Evolutionary conservation across 2,888 invertebrate genomes (phyloP), one percentile per base, ranked within the genome.

Genomic region (Metopia argyrocephala): DNA sequence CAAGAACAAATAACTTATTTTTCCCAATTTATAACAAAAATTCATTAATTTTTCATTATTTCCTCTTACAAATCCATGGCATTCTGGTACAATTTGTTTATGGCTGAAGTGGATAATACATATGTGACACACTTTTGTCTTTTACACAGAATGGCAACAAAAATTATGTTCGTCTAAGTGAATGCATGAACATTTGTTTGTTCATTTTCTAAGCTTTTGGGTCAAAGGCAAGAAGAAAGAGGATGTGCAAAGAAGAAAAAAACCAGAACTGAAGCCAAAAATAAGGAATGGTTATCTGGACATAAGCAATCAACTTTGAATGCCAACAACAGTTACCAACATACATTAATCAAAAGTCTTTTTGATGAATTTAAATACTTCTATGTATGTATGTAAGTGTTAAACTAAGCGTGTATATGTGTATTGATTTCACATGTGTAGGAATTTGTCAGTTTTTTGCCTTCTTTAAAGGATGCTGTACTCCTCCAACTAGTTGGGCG

Each of bases 271-370:
- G 28, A 21, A 52, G 61, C 38, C 56, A 50, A 57, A 21, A 28
- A 15, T 38, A 38, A 48, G 27, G 27, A 59, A 61, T 61, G 65
- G 61, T 70, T 73, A 66, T 65, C 75, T 68, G 79, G 71, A 79
- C 70, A 62, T 56, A 71, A 28, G 79, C 79, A 76, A 79, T 79
- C 79, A 79, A 79, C 79, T 57, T 46, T n/a, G 28, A 71, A 76
- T 79, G 79, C 71, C 79, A 79, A 76, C 76, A 71, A 62, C 79
- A 79, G 70, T 71, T 76, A 76, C 62, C 76, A 79, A 61, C 76
- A 71, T 57, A 62, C 79, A 79, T 79, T 76, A 79, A 79, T 76
- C 75, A 79, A 76, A 71, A 46, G 69, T 68, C 59, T 38, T 38
- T 9, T 12, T 74, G 69, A 69, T 62, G 68, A 45, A 69, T 64